Base-by-base conservation (phyloP, 2,797 vertebrate genomes). In the Parauchenoglanis punctatus region DNA sequence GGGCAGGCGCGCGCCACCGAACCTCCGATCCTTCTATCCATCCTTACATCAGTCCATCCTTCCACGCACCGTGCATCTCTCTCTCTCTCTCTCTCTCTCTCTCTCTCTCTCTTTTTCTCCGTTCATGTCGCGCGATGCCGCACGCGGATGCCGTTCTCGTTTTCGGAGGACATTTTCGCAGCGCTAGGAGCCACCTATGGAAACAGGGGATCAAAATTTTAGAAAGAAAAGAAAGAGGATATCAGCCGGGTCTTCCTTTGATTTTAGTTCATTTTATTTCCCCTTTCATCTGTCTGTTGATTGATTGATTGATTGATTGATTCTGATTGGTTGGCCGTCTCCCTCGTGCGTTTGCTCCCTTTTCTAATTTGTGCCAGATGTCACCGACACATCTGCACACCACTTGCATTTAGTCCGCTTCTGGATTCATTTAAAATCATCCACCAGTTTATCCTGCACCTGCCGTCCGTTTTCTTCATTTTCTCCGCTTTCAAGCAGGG, bases 181-280 rank as follows among this genome's bases (percentile, higher is more conserved):
- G 92, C 93, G 93, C 94, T 94, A 94, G 93, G 93, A 94, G 93
- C 95, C 95, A 94, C 95, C 94, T 96, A 96, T 96, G 96, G 96
- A 96, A 96, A 94, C 95, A 93, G 96, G 95, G 93, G 96, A 96
- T 89, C 96, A 94, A 88, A 96, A 96, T 96, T 96, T 96, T 95
- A 95, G 95, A 88, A 96, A 96, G 94, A 96, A 95, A 93, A 90
- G 92, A 94, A 95, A 61, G 61, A 83, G 81, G 83, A 75, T 46
- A 61, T 61, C 83, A 84, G 68, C 44, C 81, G 81, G 81, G 63
- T 93, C 92, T 91, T 91, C 93, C 92, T 85, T 90, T 94, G 89
- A 56, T 86, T 91, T 88, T 25, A 81, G 91, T 91, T 31, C 84
- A 77, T 89, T 91, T 77, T 82, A 89, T 85, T 90, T 83, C 87